Evolutionary conservation across 2,797 vertebrate species (phyloP).

Genomic region (Heterohyrax brucei): DNA sequence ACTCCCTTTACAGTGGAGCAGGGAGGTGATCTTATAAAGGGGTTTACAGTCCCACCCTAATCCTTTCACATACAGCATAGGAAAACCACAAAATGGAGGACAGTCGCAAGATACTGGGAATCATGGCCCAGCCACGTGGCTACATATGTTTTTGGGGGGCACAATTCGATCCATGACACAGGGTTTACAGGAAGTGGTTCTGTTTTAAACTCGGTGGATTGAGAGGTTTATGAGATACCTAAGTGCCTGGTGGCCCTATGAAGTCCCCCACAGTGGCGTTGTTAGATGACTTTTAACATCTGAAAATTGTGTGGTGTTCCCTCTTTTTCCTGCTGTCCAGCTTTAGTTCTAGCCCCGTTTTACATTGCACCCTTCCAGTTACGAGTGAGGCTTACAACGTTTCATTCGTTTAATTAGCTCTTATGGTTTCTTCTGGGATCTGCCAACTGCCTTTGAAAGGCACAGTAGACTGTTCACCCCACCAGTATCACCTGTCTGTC

Average conservation of each 20-base stretch:
- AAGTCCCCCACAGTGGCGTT: neutral
- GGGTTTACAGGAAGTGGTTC: neutral
- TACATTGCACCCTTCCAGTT: neutral
- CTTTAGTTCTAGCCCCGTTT: neutral
- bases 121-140: no score
- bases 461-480: neutral
- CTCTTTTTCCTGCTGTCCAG: no score
- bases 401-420: neutral
- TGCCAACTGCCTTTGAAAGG: neutral
- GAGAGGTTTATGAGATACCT: neutral
- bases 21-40: no score
- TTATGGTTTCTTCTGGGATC: neutral
- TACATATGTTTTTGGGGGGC: no score
- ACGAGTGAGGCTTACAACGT: neutral
- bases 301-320: neutral
- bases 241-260: neutral
- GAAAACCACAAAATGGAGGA: no score
- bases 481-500: neutral
- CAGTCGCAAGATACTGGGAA: no score
- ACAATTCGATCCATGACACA: no score
- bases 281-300: neutral
- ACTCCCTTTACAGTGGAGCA: no score
- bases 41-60: no score
- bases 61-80: no score
- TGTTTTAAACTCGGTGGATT: neutral